Percentiles rank a stretch among this genome's conserved stretches.
These are phyloP conservation scores for Amphipoea oculea DNA, from an alignment of 2,888 invertebrate genomes.

Conservation along the genomic window DNA sequence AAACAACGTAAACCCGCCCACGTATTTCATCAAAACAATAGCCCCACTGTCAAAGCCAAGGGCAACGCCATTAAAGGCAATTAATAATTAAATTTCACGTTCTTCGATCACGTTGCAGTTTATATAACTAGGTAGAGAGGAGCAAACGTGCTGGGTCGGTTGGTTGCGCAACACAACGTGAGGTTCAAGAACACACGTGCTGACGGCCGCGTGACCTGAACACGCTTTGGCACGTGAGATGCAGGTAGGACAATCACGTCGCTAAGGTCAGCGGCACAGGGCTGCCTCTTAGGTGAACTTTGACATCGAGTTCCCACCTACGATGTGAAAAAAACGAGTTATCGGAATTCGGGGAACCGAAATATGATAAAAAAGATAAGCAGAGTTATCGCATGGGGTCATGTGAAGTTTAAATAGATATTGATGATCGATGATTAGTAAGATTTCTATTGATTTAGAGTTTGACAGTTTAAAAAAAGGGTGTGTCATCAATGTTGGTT, in stretches of 20 bases:
- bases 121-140: slow-evolving; percentile 86
- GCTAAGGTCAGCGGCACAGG: slow-evolving; percentile 72
- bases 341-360: slow-evolving; percentile 44
- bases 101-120: slow-evolving; percentile 86
- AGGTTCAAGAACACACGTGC: slow-evolving; percentile 87
- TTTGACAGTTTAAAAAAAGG: not conserved
- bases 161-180: slow-evolving; percentile 88
- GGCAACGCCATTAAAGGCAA: slow-evolving; percentile 69
- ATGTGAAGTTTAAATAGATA: slow-evolving; percentile 31
- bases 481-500: not conserved
- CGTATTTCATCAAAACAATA: slow-evolving; percentile 52
- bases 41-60: slow-evolving; percentile 70
- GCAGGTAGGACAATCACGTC: slow-evolving; percentile 75
- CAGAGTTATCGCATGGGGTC: slow-evolving; percentile 27
- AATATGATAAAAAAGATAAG: slow-evolving; percentile 52
- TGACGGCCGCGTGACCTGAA: slow-evolving; percentile 82
- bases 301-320: slow-evolving; percentile 30
- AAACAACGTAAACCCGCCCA: slow-evolving; percentile 1
- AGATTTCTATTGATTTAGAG: slow-evolving; percentile 35
- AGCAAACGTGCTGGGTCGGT: slow-evolving; percentile 79
- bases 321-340: not conserved
- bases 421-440: slow-evolving; percentile 7
- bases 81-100: slow-evolving; percentile 83
- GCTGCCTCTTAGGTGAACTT: slow-evolving; percentile 56
- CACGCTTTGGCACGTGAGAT: slow-evolving; percentile 76